Base-by-base conservation (phyloP, 2,113 vertebrate species). In the Nerophis lumbriciformis region DNA sequence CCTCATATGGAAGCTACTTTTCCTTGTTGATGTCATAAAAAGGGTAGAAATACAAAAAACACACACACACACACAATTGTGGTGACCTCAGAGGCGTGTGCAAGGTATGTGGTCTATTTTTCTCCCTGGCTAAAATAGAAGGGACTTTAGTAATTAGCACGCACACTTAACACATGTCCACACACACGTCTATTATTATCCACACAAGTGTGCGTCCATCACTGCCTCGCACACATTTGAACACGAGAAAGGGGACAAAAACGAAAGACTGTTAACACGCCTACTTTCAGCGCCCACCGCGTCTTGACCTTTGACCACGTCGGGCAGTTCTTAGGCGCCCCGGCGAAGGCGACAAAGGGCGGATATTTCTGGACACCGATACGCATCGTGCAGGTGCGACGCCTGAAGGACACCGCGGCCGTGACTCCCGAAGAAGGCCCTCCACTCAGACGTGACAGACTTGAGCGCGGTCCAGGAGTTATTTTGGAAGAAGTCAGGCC, bases 401-500 rank as follows among this genome's bases (percentile, higher is more conserved):
- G 59, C 78, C 69, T 65, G 45, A 71, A 68, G 69, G 8, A 59
- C 12, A 1, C 1, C 2, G 6, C 4, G 60, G 7, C 16, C 45
- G 0, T 10, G 60, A 53, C 63, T 65, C 16, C 42, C 42, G 3
- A 45, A 45, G 42, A 45, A 45, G 10, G 69, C 64, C 61, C 45
- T 50, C 8, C 6, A 0, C 38, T 73, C 62, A 42, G 50, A 57
- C 28, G 62, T 0, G 48, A 11, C 1, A 48, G 55, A 45, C 53
- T 69, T 49, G 48, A 44, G 38, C 61, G 55, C 0, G 16, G 55
- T 62, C 57, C 53, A 6, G 2, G 0, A n/a, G 51, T 63, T 76
- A 72, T 78, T 81, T 79, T 71, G 51, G 66, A 61, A 48, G 53
- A 69, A 63, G 65, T 8, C 68, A 48, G 57, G 70, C 60, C 53